Evolutionary conservation across 2,113 vertebrate species (phyloP).

Genomic region (Panthera leo): DNA sequence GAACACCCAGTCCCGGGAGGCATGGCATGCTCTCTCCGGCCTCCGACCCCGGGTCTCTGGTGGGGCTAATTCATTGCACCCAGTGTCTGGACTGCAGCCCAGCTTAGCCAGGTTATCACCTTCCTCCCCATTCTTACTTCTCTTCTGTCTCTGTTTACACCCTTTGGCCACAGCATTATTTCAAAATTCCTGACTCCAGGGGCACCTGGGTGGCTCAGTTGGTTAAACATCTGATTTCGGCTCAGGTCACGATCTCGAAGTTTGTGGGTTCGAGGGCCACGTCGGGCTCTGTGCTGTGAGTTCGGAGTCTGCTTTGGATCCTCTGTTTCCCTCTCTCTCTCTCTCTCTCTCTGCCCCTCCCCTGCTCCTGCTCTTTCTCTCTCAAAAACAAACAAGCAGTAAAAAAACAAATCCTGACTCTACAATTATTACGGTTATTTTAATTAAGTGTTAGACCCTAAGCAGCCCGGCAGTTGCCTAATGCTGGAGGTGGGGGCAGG

Average conservation of each 20-base stretch:
- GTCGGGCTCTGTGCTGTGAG: neutral
- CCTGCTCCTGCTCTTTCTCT: neutral
- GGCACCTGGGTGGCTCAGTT: neutral
- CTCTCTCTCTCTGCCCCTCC: neutral
- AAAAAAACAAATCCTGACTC: neutral
- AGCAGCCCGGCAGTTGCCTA: neutral
- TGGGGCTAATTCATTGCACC: neutral
- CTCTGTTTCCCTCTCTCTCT: neutral
- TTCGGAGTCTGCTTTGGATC: neutral
- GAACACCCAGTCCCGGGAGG: neutral
- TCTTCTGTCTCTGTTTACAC: neutral
- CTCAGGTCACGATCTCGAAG: neutral
- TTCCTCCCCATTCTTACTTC: neutral
- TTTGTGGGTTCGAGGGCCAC: fast-evolving
- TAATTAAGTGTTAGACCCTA: neutral
- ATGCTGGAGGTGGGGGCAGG: neutral
- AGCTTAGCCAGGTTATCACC: neutral
- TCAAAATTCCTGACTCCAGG: neutral
- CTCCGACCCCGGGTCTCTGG: neutral
- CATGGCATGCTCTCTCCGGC: neutral
- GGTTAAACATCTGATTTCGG: neutral
- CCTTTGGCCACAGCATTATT: neutral
- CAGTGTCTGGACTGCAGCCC: neutral
- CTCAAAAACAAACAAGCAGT: neutral
- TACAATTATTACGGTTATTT: neutral